Base-by-base conservation (phyloP, 2,797 vertebrate species). In the Brotula barbata region DNA sequence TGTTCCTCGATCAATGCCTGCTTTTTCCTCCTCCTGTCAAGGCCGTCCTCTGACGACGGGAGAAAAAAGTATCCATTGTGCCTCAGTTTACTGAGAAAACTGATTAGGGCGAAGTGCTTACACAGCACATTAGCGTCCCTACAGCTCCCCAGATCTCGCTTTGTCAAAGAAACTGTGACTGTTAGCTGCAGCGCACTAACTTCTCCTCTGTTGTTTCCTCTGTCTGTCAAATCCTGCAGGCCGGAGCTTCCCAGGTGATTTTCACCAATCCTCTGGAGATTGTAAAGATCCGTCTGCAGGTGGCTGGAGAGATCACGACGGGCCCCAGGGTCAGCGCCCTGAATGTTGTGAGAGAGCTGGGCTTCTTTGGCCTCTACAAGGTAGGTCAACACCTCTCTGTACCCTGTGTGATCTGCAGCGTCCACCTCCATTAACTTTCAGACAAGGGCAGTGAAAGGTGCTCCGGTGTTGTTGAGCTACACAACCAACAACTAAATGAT, bases 181-280 rank as follows among this genome's bases (percentile, higher is more conserved):
- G 21, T 23, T 42, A 16, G 6, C 19, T 31, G 28, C 10, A 13
- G 23, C 42, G n/a, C 69, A 6, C 16, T 25, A 58, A 58, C 25
- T 19, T 13, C 46, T 71, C 36, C 2, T 46, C 45, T 19, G 42
- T 19, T 15, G 23, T 39, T 45, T 76, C 43, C 39, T 58, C 52
- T 37, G 45, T 23, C 31, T 19, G 6, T 33, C 69, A 31, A 6
- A 40, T 85, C 81, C 82, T 59, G 41, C 84, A 99, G 97, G 97
- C 97, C 58, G 97, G 97, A 73, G 96, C 91, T 49, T 99, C 96
- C 43, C 97, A 99, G 86, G 97, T 99, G 74, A 97, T 99, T 80
- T 99, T 99, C 72, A 99, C 97, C 63, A 99, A 99, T 81, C 97
- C 97, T 1, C 86, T 99, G 88, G 97, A 99, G 91, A 99, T 99